Evolutionary conservation across 1,140 invertebrate species (phyloP).

Genomic region (Bombus sibiricus): DNA sequence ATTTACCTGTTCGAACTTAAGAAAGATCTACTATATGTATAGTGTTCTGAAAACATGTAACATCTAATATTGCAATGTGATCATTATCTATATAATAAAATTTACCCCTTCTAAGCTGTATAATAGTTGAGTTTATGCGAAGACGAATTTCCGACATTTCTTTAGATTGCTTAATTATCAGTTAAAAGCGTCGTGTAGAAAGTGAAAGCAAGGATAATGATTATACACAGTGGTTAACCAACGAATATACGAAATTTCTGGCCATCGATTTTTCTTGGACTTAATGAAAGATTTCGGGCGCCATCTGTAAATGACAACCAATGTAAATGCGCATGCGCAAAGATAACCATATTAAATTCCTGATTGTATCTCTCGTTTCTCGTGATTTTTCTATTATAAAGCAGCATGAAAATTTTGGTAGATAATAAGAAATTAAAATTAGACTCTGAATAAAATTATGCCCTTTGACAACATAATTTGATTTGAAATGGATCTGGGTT

Average conservation of each 20-base stretch:
- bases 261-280: neutral
- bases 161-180: neutral
- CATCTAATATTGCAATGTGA: neutral
- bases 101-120: neutral
- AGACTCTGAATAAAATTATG: too few relatives aligned
- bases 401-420: too few relatives aligned
- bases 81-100: neutral
- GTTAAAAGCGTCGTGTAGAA: neutral
- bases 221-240: too few relatives aligned
- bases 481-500: too few relatives aligned
- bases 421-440: too few relatives aligned
- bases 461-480: too few relatives aligned
- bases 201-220: conserved; percentile 21
- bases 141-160: neutral
- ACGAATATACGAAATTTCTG: neutral
- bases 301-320: too few relatives aligned
- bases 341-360: too few relatives aligned
- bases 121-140: neutral
- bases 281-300: neutral
- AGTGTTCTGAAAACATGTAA: neutral
- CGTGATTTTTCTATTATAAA: too few relatives aligned
- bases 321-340: too few relatives aligned
- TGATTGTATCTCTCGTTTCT: too few relatives aligned
- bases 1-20: conserved; percentile 7
- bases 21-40: too few relatives aligned